Evolutionary conservation across 2,113 vertebrate genomes (phyloP).

Genomic region (Myrmecophaga tridactyla): DNA sequence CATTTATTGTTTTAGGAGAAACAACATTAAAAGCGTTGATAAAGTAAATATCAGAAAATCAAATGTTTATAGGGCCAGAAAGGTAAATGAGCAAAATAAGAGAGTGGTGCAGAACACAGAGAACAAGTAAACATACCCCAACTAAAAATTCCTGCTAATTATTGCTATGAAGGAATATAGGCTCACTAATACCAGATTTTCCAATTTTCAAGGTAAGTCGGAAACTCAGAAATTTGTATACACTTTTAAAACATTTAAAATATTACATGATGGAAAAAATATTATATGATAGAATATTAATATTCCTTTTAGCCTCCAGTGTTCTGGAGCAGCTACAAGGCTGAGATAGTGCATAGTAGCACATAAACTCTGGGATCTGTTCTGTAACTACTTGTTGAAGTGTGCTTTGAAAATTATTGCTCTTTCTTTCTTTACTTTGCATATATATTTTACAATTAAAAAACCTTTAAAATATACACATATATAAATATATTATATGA

Average conservation of each 20-base stretch:
- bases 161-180: background rate
- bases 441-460: no score
- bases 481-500: no score
- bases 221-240: constrained; percentile 28
- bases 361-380: no score
- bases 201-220: constrained; percentile 45
- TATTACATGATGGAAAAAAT: background rate
- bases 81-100: constrained; percentile 35
- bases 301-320: no score
- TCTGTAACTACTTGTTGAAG: no score
- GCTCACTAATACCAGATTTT: constrained; percentile 15
- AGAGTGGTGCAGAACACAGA: background rate
- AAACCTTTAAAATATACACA: no score
- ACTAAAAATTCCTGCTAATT: background rate
- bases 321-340: no score
- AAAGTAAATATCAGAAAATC: constrained; percentile 43
- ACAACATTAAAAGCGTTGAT: constrained; percentile 47
- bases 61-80: constrained; percentile 24
- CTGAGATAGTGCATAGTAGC: no score
- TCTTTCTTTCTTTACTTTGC: no score
- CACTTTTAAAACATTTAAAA: constrained; percentile 41
- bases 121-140: constrained; percentile 5
- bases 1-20: background rate
- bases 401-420: no score
- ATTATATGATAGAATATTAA: no score